phyloP scores from a whole-genome alignment of 2,113 vertebrate genomes.

The Zosterops hypoxanthus region DNA sequence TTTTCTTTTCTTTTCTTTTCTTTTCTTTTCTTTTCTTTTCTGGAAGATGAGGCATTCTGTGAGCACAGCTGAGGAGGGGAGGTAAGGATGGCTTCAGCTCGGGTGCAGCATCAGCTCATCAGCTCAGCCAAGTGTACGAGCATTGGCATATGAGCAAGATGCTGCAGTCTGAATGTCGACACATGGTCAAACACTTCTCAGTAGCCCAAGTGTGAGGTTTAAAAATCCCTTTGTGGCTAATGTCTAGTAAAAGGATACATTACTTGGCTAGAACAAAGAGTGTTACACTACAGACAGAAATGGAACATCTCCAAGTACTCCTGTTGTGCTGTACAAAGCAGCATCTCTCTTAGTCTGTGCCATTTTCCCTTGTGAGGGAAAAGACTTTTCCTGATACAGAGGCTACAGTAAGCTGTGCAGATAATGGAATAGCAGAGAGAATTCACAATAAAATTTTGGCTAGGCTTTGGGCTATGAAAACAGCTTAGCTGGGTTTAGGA shows the following conservation, averaged over 20 bases:
- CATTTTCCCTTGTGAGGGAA: background rate
- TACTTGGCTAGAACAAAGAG: background rate
- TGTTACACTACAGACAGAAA: background rate
- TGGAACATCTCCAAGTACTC: background rate
- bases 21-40: background rate
- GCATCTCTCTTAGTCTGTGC: background rate
- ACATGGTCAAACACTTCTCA: background rate
- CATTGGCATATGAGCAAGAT: background rate
- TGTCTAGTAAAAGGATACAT: background rate
- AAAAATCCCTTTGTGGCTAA: conserved; percentile 4
- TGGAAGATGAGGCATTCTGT: background rate
- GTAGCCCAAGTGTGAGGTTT: background rate
- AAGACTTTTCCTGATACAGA: background rate
- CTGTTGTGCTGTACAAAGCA: background rate
- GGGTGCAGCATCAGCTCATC: background rate
- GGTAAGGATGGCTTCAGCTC: background rate
- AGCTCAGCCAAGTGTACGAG: background rate
- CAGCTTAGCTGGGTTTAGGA: background rate
- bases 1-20: background rate
- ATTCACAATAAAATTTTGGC: background rate
- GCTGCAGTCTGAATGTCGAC: background rate
- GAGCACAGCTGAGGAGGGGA: background rate
- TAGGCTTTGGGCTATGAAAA: background rate
- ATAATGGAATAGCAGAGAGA: background rate
- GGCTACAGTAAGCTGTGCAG: background rate